These are phyloP conservation scores for Tridacna gigas DNA, from an alignment of 2,888 invertebrate species.

Conservation along the genomic window DNA sequence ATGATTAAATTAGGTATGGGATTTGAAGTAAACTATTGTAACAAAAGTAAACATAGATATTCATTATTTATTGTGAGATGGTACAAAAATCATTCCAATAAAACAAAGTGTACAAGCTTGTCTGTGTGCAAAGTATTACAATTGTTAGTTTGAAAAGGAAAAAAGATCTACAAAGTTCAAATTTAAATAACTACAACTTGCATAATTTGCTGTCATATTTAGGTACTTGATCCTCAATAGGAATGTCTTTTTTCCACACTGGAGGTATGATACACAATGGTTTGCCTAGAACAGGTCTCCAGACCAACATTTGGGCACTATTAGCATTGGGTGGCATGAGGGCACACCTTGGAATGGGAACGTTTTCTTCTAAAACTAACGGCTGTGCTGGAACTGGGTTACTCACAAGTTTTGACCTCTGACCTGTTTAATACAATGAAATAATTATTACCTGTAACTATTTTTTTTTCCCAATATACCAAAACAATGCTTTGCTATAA, in stretches of 20 bases:
- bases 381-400: constrained; percentile 79
- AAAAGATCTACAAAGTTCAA: background rate
- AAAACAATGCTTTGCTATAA: too few relatives aligned
- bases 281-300: constrained; percentile 80
- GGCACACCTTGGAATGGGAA: constrained; percentile 81
- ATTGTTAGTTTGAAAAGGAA: background rate
- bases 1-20: too few relatives aligned
- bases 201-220: constrained; percentile 75
- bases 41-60: too few relatives aligned
- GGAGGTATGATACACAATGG: constrained; percentile 83
- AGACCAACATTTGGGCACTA: constrained; percentile 83
- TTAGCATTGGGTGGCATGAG: constrained; percentile 83
- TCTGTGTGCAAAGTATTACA: too few relatives aligned
- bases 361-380: constrained; percentile 74
- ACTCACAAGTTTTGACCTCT: constrained; percentile 79
- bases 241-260: constrained; percentile 77
- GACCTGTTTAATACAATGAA: constrained; percentile 39
- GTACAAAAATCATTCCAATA: too few relatives aligned
- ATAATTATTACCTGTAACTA: background rate
- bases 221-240: constrained; percentile 71
- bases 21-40: too few relatives aligned
- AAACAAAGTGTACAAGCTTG: too few relatives aligned
- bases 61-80: too few relatives aligned
- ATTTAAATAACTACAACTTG: constrained; percentile 43
- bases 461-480: too few relatives aligned